phyloP scores from a whole-genome alignment of 1,140 invertebrate species.

The Stenopsyche tienmushanensis region DNA sequence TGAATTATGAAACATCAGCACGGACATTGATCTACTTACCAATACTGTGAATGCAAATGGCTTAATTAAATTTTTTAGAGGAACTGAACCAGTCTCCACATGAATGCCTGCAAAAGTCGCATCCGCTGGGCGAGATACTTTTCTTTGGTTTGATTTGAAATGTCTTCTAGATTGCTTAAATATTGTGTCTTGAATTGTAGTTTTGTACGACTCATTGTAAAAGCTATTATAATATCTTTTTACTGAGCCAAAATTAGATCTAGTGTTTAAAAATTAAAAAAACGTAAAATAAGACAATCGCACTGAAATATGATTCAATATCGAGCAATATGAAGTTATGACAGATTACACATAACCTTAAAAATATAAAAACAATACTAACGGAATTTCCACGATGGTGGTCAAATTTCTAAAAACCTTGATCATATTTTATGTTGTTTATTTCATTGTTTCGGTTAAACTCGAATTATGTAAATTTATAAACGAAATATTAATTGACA shows the following conservation, averaged over 20 bases:
- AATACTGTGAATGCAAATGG: slow-evolving; percentile 68
- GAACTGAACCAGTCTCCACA: slow-evolving; percentile 48
- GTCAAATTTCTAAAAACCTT: not conserved
- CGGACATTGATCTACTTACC: slow-evolving; percentile 55
- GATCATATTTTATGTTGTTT: too few relatives aligned
- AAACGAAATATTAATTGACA: too few relatives aligned
- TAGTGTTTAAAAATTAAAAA: slow-evolving; percentile 20
- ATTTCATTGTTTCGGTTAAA: too few relatives aligned
- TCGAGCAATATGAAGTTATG: not conserved
- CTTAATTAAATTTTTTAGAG: slow-evolving; percentile 59
- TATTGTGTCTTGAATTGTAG: slow-evolving; percentile 8
- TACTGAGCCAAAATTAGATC: slow-evolving; percentile 3
- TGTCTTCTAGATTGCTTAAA: slow-evolving; percentile 27
- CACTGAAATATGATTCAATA: not conserved
- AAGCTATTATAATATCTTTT: slow-evolving; percentile 12
- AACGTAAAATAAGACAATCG: not conserved
- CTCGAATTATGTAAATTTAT: too few relatives aligned
- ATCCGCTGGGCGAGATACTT: slow-evolving; percentile 23
- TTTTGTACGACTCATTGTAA: slow-evolving; percentile 5
- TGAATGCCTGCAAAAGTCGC: slow-evolving; percentile 13
- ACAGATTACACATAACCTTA: slow-evolving; percentile 11
- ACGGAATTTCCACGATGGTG: not conserved
- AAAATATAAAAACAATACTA: not conserved
- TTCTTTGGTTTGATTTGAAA: slow-evolving; percentile 32
- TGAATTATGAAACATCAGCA: not conserved